Base-by-base conservation (phyloP, 2,113 vertebrate species). In the Cariama cristata region DNA sequence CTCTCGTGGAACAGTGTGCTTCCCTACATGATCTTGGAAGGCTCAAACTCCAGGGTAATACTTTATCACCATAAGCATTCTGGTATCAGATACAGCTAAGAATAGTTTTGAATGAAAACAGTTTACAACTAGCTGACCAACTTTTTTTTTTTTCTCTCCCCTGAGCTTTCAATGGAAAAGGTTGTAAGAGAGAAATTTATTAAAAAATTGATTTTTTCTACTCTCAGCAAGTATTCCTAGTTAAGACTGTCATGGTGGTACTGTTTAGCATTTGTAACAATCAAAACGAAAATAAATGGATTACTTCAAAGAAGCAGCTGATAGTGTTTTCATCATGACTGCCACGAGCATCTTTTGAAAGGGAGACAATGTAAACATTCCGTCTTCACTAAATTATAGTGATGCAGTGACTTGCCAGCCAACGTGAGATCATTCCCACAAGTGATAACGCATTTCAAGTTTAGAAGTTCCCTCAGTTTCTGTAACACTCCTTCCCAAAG, bases 1-100 rank as follows among this genome's bases (percentile, higher is more conserved):
- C 2, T 8, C 4, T 55, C 33, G 49, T 3, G 1, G 45, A 62
- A 50, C 8, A 44, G 4, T 11, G 4, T 38, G 20, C 11, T 74
- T 88, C 27, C 21, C 52, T 62, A 9, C 5, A 3, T 15, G 4
- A 50, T 26, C 45, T 72, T 92, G 59, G 16, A 86, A 90, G n/a
- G 24, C 8, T 60, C 32, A 88, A 86, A 59, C 63, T 74, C 27
- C n/a, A 58, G 24, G 88, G 9, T 18, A 79, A 73, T 76, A 2
- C 14, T 71, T 86, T 88, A 59, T 74, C 22, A 67, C 6, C 2
- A 3, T 40, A 56, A 67, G 4, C 3, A 82, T 30, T 9, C 44
- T 2, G 2, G n/a, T 47, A 49, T 28, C 16, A 88, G 27, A 63
- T 32, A 32, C 7, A 63, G 14, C n/a, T 45, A 77, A 64, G 8